Percentiles rank a stretch among this genome's conserved stretches.
Evolutionary conservation across 2,113 vertebrate genomes (phyloP).

Genomic region (Turnix velox): DNA sequence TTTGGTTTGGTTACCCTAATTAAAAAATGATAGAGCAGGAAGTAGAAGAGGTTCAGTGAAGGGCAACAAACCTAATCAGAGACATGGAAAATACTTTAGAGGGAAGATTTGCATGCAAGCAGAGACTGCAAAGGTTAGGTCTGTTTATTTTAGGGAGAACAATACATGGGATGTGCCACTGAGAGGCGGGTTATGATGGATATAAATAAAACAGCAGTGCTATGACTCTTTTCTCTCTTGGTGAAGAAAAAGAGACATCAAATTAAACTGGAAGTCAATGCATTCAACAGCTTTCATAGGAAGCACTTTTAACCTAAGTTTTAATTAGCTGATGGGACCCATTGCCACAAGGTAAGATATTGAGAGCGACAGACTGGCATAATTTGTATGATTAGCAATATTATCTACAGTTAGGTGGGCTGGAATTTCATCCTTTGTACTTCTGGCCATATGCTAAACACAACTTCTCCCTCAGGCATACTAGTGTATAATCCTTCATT

Average conservation of each 20-base stretch:
- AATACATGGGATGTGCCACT: background rate
- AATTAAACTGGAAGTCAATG: constrained; percentile 31
- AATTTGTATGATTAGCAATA: background rate
- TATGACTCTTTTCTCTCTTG: background rate
- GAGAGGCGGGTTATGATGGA: background rate
- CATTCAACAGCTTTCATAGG: constrained; percentile 25
- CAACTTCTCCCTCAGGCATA: background rate
- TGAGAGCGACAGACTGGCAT: background rate
- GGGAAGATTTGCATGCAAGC: constrained; percentile 24
- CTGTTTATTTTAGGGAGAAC: constrained; percentile 48
- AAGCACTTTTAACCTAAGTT: constrained; percentile 39
- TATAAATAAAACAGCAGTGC: constrained; percentile 14
- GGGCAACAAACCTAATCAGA: constrained; percentile 48
- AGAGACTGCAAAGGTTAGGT: constrained; percentile 38
- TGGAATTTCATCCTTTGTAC: background rate
- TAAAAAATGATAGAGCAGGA: constrained; percentile 47
- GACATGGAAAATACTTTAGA: constrained; percentile 1
- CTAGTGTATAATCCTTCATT: background rate
- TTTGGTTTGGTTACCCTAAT: constrained; percentile 45
- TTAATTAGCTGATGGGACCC: constrained; percentile 22
- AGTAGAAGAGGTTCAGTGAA: constrained; percentile 31
- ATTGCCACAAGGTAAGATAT: constrained; percentile 12
- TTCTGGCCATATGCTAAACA: background rate
- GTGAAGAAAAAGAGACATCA: background rate
- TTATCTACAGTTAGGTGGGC: background rate